A percentile compares a stretch with the other conserved stretches of the same genome.
Conservation (phyloP, 2,113 vertebrate species). For the Melanerpes aurifrons region DNA sequence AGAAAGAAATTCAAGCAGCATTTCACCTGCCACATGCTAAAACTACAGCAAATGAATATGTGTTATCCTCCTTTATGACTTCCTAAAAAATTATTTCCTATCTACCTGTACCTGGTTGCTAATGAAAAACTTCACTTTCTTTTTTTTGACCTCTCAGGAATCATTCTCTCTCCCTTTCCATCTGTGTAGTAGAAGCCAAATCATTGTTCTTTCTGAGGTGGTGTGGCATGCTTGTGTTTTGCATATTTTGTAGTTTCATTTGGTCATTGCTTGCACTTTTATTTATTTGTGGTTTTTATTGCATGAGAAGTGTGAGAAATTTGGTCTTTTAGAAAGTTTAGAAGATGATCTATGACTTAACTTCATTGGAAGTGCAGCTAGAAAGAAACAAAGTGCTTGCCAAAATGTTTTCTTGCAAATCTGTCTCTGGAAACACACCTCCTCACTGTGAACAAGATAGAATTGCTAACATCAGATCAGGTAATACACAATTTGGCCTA, state of each 20-base stretch:
- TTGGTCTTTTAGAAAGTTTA: not conserved
- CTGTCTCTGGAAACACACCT: not conserved
- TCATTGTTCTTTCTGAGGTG: not conserved
- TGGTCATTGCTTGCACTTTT: not conserved
- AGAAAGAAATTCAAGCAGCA: not conserved
- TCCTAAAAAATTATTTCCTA: not conserved
- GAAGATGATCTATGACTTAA: not conserved
- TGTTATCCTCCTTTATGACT: not conserved
- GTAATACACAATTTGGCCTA: not conserved
- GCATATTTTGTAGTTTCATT: not conserved
- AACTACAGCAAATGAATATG: fast-evolving
- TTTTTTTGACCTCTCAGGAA: not conserved
- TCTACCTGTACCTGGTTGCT: not conserved
- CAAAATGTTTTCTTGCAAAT: not conserved
- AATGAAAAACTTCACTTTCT: not conserved
- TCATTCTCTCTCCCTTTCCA: not conserved
- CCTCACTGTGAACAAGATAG: not conserved
- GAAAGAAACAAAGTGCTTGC: not conserved
- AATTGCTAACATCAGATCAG: not conserved
- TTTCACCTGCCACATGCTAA: not conserved
- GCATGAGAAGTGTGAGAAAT: not conserved
- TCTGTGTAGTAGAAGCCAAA: not conserved
- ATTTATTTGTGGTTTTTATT: not conserved
- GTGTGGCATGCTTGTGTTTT: not conserved
- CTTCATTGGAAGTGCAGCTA: not conserved